phyloP scores from a whole-genome alignment of 2,113 vertebrate species.

The Addax nasomaculatus region DNA sequence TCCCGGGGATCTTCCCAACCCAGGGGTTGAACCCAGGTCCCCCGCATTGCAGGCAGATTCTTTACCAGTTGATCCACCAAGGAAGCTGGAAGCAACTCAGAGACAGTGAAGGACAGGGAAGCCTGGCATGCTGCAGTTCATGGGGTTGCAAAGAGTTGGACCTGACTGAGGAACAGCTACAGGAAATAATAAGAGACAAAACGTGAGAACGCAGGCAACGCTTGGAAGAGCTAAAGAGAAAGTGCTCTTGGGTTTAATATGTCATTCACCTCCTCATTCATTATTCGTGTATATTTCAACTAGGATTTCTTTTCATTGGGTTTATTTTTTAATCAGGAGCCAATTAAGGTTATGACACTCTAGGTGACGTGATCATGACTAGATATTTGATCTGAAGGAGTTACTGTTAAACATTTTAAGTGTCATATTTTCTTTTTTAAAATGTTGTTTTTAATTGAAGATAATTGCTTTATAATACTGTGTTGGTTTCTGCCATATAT shows the following conservation, averaged over 20 bases:
- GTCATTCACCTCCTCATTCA: background rate
- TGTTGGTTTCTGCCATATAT: fast-evolving
- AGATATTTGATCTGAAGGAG: background rate
- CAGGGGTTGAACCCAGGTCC: background rate
- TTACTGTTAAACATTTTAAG: background rate
- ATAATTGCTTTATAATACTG: background rate
- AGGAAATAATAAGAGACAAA: background rate
- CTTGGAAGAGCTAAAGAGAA: background rate
- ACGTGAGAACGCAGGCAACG: background rate
- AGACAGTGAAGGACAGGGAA: background rate
- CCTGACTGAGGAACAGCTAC: background rate
- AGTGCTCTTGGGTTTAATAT: background rate
- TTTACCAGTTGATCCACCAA: background rate
- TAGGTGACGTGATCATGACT: background rate
- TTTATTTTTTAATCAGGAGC: background rate
- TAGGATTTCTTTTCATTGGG: background rate
- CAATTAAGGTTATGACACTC: background rate
- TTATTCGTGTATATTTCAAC: background rate
- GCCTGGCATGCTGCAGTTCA: background rate
- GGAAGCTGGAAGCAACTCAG: background rate
- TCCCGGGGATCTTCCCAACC: background rate
- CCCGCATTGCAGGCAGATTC: fast-evolving
- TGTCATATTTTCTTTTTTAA: background rate
- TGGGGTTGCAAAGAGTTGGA: fast-evolving
- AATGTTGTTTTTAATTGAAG: background rate